Conservation (phyloP, 2,113 vertebrate genomes). For the Numida meleagris region DNA sequence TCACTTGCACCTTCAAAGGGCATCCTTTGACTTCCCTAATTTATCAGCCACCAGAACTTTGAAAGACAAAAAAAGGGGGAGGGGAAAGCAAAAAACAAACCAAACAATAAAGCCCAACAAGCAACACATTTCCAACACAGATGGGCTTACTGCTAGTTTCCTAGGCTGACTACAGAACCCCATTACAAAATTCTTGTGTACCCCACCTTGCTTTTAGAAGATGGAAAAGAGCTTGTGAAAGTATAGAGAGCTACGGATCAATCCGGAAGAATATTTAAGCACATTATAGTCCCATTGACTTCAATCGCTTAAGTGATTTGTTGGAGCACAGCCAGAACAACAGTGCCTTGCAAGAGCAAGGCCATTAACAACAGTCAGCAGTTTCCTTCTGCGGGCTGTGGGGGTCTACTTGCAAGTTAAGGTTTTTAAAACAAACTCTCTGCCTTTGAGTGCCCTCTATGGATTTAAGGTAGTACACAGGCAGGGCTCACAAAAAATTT, state of each 20-base stretch:
- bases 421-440: not conserved
- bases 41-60: not conserved
- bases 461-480: not conserved
- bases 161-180: not conserved
- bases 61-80: too few relatives aligned
- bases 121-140: not conserved
- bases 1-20: not conserved
- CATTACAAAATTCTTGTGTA: not conserved
- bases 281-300: not conserved
- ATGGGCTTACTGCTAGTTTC: not conserved
- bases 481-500: not conserved
- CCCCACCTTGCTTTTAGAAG: not conserved
- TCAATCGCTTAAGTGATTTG: conserved; percentile 7
- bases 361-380: not conserved
- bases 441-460: conserved; percentile 5
- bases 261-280: not conserved
- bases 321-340: not conserved
- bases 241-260: not conserved
- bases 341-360: not conserved
- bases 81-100: too few relatives aligned
- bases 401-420: not conserved
- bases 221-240: not conserved
- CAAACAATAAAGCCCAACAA: not conserved
- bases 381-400: not conserved
- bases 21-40: not conserved